Conservation (phyloP, 2,888 invertebrate species). For the Pollenia labialis region DNA sequence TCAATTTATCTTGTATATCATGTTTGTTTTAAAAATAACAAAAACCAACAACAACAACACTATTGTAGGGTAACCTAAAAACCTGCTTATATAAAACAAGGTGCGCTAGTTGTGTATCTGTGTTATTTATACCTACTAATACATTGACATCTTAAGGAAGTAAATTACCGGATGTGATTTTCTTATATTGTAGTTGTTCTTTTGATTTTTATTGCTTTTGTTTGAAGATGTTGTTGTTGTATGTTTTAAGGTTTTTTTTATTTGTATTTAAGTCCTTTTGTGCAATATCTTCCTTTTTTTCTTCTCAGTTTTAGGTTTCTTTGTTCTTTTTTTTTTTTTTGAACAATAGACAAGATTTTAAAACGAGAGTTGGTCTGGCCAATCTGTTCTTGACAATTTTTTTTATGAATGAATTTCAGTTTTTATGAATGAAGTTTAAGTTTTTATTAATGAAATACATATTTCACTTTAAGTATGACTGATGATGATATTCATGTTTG, state of each 20-base stretch:
- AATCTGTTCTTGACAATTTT: constrained; percentile 58
- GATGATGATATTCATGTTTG: constrained; percentile 40
- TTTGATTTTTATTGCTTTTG: constrained; percentile 71
- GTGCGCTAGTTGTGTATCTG: constrained; percentile 49
- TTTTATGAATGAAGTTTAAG: constrained; percentile 60
- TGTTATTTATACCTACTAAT: constrained; percentile 30
- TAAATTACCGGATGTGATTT: constrained; percentile 83
- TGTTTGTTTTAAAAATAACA: constrained; percentile 59
- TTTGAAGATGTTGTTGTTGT: constrained; percentile 30
- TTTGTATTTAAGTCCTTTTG: constrained; percentile 45
- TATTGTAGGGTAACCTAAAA: constrained; percentile 19
- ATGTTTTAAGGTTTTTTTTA: neutral
- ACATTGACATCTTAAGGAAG: constrained; percentile 81
- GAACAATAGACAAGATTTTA: constrained; percentile 9
- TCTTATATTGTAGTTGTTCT: constrained; percentile 79
- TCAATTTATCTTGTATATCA: constrained; percentile 70
- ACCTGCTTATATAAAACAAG: constrained; percentile 68
- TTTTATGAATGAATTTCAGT: constrained; percentile 56
- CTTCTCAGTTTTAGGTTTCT: constrained; percentile 25
- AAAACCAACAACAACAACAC: constrained; percentile 25
- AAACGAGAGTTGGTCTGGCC: constrained; percentile 44
- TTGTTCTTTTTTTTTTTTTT: constrained; percentile 23
- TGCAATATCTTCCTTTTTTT: constrained; percentile 51
- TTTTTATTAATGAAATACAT: constrained; percentile 51
- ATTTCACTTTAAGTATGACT: constrained; percentile 58